Evolutionary conservation across 2,113 vertebrate species (phyloP).

Genomic region (Pangasianodon hypophthalmus): DNA sequence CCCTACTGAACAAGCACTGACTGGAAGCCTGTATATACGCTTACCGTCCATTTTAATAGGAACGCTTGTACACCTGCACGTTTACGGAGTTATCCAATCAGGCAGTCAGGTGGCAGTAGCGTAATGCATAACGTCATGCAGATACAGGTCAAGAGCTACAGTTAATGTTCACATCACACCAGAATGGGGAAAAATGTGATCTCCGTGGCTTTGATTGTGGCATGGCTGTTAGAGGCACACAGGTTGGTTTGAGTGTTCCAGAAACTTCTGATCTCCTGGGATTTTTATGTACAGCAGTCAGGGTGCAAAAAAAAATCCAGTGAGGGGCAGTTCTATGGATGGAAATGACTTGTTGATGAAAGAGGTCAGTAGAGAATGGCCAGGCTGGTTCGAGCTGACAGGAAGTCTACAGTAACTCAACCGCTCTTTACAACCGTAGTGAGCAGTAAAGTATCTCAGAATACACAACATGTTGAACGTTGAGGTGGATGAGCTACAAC

Average conservation of each 20-base stretch:
- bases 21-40: not conserved
- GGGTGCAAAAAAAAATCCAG: no score
- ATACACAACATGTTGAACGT: not conserved
- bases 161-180: not conserved
- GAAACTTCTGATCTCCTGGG: no score
- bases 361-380: no score
- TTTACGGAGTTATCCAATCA: not conserved
- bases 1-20: not conserved
- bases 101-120: not conserved
- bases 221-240: not conserved
- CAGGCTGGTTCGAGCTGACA: not conserved
- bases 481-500: not conserved
- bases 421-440: no score
- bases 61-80: not conserved
- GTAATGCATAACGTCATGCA: not conserved
- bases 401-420: no score
- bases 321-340: no score
- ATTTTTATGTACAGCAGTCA: no score
- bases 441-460: no score
- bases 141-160: not conserved
- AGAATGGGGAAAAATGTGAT: not conserved
- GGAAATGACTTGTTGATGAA: no score
- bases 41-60: not conserved
- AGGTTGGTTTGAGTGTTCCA: no score
- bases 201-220: not conserved